Percentiles rank a stretch among this genome's conserved stretches.
Conservation (phyloP, 2,113 vertebrate genomes). For the Clarias gariepinus region DNA sequence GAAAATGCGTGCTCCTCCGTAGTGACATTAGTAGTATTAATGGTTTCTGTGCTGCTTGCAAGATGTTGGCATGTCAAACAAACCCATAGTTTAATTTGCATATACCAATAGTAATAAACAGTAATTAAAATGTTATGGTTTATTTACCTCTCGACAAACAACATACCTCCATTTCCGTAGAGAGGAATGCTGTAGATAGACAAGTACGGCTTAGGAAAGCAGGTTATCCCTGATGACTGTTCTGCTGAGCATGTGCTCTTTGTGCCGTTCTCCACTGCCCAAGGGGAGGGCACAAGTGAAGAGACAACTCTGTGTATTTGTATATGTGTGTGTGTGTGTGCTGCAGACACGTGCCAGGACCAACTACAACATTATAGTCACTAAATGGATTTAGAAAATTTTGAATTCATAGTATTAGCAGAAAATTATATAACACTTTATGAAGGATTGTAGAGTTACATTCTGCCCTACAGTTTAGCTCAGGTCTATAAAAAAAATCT, state of each 20-base stretch:
- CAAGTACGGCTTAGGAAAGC: slow-evolving; percentile 11
- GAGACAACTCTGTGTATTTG: slow-evolving; percentile 24
- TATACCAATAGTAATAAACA: background rate
- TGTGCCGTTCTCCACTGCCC: slow-evolving; percentile 30
- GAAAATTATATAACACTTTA: background rate
- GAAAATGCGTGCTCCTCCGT: background rate
- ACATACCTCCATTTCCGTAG: background rate
- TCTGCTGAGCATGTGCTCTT: slow-evolving; percentile 51
- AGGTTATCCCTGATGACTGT: slow-evolving; percentile 47
- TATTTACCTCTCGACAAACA: background rate
- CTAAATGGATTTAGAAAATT: slow-evolving; percentile 37
- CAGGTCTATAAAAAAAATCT: background rate
- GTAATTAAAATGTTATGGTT: background rate
- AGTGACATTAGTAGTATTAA: background rate
- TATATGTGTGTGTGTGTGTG: background rate
- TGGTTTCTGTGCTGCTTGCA: background rate
- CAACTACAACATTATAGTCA: slow-evolving; percentile 12
- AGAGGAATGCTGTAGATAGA: slow-evolving; percentile 9
- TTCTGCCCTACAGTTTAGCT: background rate
- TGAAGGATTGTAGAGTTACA: background rate
- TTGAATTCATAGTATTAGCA: background rate
- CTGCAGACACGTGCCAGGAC: background rate
- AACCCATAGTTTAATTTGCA: background rate
- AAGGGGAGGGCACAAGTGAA: slow-evolving; percentile 34
- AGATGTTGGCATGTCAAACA: background rate